phyloP scores from a whole-genome alignment of 2,888 invertebrate species.

The Sericinus montela region DNA sequence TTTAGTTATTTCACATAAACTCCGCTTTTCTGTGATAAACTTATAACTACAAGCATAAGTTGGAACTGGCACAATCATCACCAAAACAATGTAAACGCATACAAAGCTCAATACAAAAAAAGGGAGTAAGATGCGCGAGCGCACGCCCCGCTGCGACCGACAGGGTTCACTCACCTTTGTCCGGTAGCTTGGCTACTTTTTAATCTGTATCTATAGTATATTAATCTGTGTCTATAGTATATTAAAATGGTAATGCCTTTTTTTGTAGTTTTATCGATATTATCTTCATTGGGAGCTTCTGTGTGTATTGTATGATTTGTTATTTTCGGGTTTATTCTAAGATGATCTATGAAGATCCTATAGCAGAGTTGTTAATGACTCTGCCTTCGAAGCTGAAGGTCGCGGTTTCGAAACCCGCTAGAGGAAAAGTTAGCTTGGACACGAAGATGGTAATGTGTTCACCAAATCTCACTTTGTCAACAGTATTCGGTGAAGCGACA shows the following conservation, averaged over 20 bases:
- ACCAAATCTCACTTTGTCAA: no score
- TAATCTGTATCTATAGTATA: slow-evolving; percentile 43
- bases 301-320: no score
- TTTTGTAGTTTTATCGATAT: slow-evolving; percentile 2
- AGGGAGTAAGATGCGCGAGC: slow-evolving; percentile 37
- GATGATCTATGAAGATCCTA: no score
- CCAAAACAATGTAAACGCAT: slow-evolving; percentile 23
- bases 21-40: no score
- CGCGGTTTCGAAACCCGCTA: no score
- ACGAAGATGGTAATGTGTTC: no score
- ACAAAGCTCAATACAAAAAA: slow-evolving; percentile 23
- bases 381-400: no score
- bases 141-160: slow-evolving; percentile 33
- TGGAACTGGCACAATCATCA: slow-evolving; percentile 28
- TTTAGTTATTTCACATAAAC: no score
- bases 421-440: no score
- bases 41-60: slow-evolving; percentile 18
- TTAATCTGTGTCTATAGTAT: slow-evolving; percentile 42
- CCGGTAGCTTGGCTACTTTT: slow-evolving; percentile 48
- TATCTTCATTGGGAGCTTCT: background rate
- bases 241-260: slow-evolving; percentile 35
- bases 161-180: slow-evolving; percentile 54
- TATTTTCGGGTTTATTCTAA: no score
- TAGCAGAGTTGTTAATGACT: no score
- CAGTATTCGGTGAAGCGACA: no score